These are phyloP conservation scores for Scaptodrosophila lebanonensis DNA, from an alignment of 1,140 invertebrate species.

Conservation along the genomic window DNA sequence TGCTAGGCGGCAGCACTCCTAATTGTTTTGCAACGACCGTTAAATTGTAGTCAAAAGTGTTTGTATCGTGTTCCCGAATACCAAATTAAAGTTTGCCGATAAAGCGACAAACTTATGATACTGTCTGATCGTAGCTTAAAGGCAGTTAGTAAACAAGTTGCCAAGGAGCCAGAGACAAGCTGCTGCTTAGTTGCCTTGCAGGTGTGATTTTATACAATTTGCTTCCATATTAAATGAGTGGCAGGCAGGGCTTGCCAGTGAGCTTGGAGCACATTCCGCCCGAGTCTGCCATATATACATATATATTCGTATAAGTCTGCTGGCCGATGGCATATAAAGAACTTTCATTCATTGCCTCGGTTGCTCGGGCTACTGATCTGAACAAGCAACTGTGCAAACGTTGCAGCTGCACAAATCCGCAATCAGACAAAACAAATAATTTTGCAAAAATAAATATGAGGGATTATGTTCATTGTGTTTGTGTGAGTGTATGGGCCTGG, in stretches of 20 bases:
- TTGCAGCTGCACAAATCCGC: constrained; percentile 76
- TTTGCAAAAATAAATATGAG: constrained; percentile 76
- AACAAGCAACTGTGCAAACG: constrained; percentile 72
- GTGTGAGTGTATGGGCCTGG: constrained; percentile 35
- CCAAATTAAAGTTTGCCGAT: too few relatives aligned
- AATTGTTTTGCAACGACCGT: constrained; percentile 49
- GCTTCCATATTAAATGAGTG: constrained; percentile 76
- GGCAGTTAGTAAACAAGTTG: too few relatives aligned
- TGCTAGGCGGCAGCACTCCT: constrained; percentile 55
- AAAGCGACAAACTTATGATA: too few relatives aligned
- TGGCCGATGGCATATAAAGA: constrained; percentile 50
- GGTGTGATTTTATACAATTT: constrained; percentile 76
- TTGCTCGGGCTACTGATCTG: constrained; percentile 15
- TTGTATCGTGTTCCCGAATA: too few relatives aligned
- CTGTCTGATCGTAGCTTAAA: too few relatives aligned
- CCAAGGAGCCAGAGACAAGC: constrained; percentile 11
- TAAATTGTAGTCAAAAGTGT: constrained; percentile 27
- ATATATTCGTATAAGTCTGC: too few relatives aligned
- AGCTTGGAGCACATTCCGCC: background rate
- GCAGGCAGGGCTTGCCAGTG: background rate
- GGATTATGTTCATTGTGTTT: constrained; percentile 44
- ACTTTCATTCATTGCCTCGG: constrained; percentile 60
- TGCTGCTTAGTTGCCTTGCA: constrained; percentile 67
- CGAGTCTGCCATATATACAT: constrained; percentile 1
- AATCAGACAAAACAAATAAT: constrained; percentile 77